These are phyloP conservation scores for Bungarus multicinctus DNA, from an alignment of 2,113 vertebrate species.

Conservation along the genomic window DNA sequence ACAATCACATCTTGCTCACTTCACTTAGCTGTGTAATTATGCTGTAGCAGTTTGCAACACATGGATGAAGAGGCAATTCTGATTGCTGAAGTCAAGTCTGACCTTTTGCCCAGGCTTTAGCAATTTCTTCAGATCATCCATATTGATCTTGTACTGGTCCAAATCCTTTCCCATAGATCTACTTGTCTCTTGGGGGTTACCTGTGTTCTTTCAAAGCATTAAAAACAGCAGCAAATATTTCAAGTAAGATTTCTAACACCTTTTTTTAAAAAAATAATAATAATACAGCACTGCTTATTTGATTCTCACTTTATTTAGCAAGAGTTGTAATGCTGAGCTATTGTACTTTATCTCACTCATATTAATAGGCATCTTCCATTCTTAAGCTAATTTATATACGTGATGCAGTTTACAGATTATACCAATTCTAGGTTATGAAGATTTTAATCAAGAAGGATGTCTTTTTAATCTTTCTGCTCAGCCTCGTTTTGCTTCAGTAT, in stretches of 20 bases:
- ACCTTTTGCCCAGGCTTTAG: not conserved
- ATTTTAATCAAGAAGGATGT: constrained; percentile 5
- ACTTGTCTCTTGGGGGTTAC: not conserved
- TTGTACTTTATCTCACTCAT: not conserved
- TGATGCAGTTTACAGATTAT: constrained; percentile 19
- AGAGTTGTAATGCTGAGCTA: constrained; percentile 3
- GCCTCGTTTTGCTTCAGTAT: constrained; percentile 40
- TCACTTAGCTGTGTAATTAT: not conserved
- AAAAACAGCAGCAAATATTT: not conserved
- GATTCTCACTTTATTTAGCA: not conserved
- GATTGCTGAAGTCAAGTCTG: not conserved
- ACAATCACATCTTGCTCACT: not conserved
- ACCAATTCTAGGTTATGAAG: constrained; percentile 19
- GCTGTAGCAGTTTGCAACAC: not conserved
- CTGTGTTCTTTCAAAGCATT: not conserved
- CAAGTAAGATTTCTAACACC: not conserved
- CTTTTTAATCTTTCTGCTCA: constrained; percentile 37
- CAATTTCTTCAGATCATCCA: not conserved
- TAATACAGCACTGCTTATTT: not conserved
- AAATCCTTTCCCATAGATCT: not conserved
- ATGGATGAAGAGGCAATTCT: not conserved
- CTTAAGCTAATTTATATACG: constrained; percentile 20
- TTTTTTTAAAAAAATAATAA: not conserved
- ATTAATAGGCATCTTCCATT: not conserved
- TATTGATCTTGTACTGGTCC: not conserved